Percentiles rank a stretch among this genome's conserved stretches.
These are phyloP conservation scores for Scaptomyza reducta DNA, from an alignment of 2,888 invertebrate genomes.

Conservation along the genomic window DNA sequence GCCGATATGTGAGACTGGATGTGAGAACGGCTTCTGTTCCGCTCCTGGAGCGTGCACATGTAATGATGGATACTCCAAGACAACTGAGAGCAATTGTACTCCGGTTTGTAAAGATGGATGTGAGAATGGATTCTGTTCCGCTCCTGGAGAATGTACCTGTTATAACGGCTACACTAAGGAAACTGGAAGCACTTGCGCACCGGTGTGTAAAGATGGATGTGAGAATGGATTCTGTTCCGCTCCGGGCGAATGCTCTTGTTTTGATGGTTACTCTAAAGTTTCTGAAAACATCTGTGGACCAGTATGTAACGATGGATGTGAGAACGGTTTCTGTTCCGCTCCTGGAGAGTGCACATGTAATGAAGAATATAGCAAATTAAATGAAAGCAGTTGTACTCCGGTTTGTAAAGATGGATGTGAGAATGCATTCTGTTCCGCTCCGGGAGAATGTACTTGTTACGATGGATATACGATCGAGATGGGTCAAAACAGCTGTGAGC, in stretches of 20 bases:
- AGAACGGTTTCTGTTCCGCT: slow-evolving; percentile 21
- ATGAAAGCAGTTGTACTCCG: slow-evolving; percentile 20
- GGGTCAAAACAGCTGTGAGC: slow-evolving; percentile 20
- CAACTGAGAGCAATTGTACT: slow-evolving; percentile 6
- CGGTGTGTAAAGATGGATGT: slow-evolving; percentile 23
- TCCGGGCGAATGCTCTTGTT: slow-evolving; percentile 21
- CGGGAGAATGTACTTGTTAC: slow-evolving; percentile 16
- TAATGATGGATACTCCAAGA: slow-evolving; percentile 11
- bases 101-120: slow-evolving; percentile 17
- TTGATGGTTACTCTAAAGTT: neutral
- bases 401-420: slow-evolving; percentile 19
- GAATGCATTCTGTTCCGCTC: slow-evolving; percentile 28
- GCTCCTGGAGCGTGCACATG: slow-evolving; percentile 33
- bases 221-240: slow-evolving; percentile 23
- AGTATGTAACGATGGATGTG: slow-evolving; percentile 18
- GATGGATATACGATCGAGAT: no score
- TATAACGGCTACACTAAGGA: slow-evolving; percentile 9
- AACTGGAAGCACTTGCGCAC: slow-evolving; percentile 18
- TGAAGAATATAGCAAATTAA: neutral
- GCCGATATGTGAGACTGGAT: slow-evolving; percentile 10
- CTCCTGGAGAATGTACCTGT: slow-evolving; percentile 26
- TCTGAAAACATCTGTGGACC: slow-evolving; percentile 27
- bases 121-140: slow-evolving; percentile 16
- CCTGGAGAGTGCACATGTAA: slow-evolving; percentile 20
- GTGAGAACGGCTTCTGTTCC: slow-evolving; percentile 31